Base-by-base conservation (phyloP, 2,797 vertebrate species). In the Sebastes itinus region DNA sequence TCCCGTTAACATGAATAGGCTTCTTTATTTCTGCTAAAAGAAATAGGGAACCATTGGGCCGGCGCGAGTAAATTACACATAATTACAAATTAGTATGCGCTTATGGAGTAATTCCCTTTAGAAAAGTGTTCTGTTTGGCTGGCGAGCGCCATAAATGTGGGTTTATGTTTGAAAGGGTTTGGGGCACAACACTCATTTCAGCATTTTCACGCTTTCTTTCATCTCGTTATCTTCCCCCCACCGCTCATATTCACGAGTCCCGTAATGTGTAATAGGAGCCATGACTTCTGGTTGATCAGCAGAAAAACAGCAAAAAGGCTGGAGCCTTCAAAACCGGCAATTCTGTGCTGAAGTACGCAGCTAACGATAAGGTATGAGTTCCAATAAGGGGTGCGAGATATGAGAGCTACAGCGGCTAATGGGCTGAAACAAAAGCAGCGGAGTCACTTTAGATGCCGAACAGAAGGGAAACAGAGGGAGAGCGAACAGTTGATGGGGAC, bases 341-440 rank as follows among this genome's bases (percentile, higher is more conserved):
- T 72, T 77, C 65, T 22, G 68, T 35, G 63, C 55, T 25, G 59
- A 70, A 72, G 78, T n/a, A 59, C 6, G 16, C 77, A 35, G 69
- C 59, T 85, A 78, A 87, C 32, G 30, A 86, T 78, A 78, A 86
- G 81, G 78, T 86, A 82, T 61, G 84, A 81, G 42, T 67, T 83
- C 82, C 82, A 85, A 80, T 86, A 84, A 86, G 73, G 71, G 80
- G 75, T 14, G 66, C 89, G 74, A 83, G 74, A 68, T 85, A 85
- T 81, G 84, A 78, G 82, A 72, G 71, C 64, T 78, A 18, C 74
- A 52, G 81, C 73, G 35, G 83, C 84, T 92, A 94, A 94, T 92
- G 90, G 89, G 42, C 75, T 91, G 87, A 92, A 87, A 89, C 87
- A 62, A 90, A 89, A 86, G 76, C 78, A 74, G 81, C 1, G n/a